Evolutionary conservation across 2,888 invertebrate species (phyloP).

Genomic region (Trissolcus japonicus): DNA sequence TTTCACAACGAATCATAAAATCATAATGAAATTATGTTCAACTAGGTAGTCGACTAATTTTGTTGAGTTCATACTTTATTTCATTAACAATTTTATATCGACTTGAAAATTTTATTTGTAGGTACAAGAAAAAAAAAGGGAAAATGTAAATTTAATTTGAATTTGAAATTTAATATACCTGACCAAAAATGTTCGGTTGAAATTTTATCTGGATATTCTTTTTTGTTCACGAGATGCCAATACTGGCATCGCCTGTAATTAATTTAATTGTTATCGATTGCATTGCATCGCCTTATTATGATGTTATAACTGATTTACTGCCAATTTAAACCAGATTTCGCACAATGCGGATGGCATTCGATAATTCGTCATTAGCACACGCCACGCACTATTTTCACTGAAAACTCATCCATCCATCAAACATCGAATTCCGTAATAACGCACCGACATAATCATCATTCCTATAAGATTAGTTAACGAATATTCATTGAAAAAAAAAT

Average conservation of each 20-base stretch:
- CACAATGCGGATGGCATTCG: conserved; percentile 31
- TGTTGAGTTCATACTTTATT: no score
- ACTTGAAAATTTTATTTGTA: no score
- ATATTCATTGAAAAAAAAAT: conserved; percentile 40
- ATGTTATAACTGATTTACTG: conserved; percentile 43
- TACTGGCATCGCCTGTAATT: conserved; percentile 35
- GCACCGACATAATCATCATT: conserved; percentile 34
- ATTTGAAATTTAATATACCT: no score
- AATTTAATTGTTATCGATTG: conserved; percentile 49
- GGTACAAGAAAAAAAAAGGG: no score
- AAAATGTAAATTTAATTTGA: no score
- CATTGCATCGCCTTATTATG: conserved; percentile 28
- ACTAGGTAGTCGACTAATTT: no score
- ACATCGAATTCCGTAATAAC: conserved; percentile 40
- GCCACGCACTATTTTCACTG: conserved; percentile 29
- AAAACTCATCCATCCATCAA: conserved; percentile 38
- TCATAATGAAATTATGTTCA: no score
- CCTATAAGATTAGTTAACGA: conserved; percentile 27
- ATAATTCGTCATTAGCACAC: conserved; percentile 42
- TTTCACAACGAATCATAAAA: no score
- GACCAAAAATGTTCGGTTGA: no score
- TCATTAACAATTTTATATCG: no score
- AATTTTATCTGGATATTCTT: no score
- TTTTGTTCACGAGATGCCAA: conserved; percentile 36
- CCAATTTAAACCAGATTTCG: conserved; percentile 42